phyloP scores from a whole-genome alignment of 1,140 invertebrate species.

The Brachionus sp. region DNA sequence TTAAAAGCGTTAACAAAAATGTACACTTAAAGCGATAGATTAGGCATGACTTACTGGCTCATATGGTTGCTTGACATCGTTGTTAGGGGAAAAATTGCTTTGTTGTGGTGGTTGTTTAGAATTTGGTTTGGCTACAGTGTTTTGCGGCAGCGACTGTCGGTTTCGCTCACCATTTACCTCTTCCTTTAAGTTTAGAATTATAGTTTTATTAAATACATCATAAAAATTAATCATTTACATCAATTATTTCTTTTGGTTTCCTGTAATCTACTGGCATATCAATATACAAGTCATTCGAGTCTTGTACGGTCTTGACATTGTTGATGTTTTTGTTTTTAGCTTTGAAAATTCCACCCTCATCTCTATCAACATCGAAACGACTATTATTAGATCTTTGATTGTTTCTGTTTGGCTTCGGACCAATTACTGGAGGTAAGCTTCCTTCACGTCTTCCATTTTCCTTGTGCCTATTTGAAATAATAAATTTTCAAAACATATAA shows the following conservation, averaged over 20 bases:
- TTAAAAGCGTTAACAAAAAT: conserved; percentile 11
- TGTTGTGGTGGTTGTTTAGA: conserved; percentile 32
- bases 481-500: neutral
- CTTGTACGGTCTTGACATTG: conserved; percentile 24
- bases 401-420: conserved; percentile 10
- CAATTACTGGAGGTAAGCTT: conserved; percentile 26
- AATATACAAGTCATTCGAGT: conserved; percentile 13
- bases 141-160: neutral
- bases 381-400: conserved; percentile 10
- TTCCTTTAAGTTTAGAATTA: neutral
- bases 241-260: conserved; percentile 17
- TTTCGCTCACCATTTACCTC: neutral
- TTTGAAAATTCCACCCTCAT: conserved; percentile 43
- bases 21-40: neutral
- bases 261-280: conserved; percentile 37
- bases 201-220: neutral
- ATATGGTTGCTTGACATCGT: neutral
- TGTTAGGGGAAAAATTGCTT: neutral
- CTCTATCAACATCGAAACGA: conserved; percentile 13
- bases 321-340: neutral
- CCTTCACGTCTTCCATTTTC: neutral
- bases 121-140: neutral
- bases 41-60: neutral
- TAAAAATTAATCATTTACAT: neutral
- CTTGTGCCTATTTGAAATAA: conserved; percentile 16